Percentiles rank a stretch among this genome's conserved stretches.
phyloP scores from a whole-genome alignment of 2,888 invertebrate genomes.

The Limnephilus lunatus region DNA sequence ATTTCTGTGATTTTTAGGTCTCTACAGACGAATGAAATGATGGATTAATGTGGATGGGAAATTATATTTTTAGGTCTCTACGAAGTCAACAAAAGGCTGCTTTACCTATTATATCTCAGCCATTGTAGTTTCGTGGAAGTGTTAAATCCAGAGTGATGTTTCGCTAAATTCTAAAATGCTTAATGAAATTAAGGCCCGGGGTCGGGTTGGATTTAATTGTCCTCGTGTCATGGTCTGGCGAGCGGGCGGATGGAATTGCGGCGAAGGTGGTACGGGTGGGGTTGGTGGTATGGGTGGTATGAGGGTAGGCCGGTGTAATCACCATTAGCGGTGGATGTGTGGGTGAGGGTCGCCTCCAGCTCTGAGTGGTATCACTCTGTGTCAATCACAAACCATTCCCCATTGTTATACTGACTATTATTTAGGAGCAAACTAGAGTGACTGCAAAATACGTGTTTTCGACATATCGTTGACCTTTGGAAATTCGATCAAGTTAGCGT shows the following conservation, averaged over 20 bases:
- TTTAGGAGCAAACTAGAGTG: background rate
- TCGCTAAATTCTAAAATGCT: background rate
- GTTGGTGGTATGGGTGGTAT: background rate
- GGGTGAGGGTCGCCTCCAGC: background rate
- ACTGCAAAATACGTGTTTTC: background rate
- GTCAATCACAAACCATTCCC: background rate
- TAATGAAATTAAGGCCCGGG: background rate
- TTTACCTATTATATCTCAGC: background rate
- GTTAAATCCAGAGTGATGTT: background rate
- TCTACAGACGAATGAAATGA: background rate
- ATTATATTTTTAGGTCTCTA: background rate
- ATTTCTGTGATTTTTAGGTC: no score
- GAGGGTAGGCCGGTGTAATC: background rate
- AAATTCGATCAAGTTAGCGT: background rate
- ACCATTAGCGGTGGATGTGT: background rate
- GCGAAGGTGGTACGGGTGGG: background rate
- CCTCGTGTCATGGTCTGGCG: background rate
- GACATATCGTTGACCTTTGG: background rate
- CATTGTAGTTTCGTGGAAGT: background rate
- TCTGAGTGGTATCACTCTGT: background rate
- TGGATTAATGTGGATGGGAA: background rate
- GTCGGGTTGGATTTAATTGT: background rate
- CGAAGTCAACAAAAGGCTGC: background rate
- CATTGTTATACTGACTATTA: background rate
- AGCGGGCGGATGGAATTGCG: background rate